Evolutionary conservation across 2,113 vertebrate genomes (phyloP).

Genomic region (Nyctibius bracteatus): DNA sequence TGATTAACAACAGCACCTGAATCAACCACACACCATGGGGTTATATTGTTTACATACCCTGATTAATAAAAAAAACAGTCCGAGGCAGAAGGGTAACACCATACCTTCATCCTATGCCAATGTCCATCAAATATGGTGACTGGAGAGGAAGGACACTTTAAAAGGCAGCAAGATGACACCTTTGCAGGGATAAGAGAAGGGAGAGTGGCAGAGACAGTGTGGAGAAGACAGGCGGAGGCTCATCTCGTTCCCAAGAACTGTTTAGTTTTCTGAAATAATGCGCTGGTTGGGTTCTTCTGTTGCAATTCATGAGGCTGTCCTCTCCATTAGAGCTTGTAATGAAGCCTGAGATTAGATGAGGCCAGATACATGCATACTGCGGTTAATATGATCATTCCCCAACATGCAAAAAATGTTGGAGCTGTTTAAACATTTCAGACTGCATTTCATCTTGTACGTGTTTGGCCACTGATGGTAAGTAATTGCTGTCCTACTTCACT

Average conservation of each 20-base stretch:
- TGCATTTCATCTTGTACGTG: background rate
- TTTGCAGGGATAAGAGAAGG: background rate
- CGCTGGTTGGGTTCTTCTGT: background rate
- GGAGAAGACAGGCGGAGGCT: background rate
- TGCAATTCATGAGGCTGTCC: background rate
- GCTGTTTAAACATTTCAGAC: background rate
- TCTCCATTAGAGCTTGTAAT: background rate
- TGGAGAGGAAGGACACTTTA: background rate
- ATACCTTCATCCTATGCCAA: background rate
- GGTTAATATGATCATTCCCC: background rate
- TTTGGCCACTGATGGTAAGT: background rate
- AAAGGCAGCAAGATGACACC: background rate
- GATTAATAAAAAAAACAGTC: background rate
- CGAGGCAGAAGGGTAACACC: background rate
- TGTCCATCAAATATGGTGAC: background rate
- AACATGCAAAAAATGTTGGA: background rate
- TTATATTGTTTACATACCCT: background rate
- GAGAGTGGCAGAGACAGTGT: background rate
- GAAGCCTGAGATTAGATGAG: background rate
- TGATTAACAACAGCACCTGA: background rate
- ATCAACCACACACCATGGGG: background rate
- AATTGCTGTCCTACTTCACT: background rate
- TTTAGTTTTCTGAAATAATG: background rate
- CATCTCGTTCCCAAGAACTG: background rate
- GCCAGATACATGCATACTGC: background rate